A percentile compares a stretch with the other conserved stretches of the same genome.
Evolutionary conservation across 1,140 invertebrate species (phyloP).

Genomic region (Zaprionus camerounensis): DNA sequence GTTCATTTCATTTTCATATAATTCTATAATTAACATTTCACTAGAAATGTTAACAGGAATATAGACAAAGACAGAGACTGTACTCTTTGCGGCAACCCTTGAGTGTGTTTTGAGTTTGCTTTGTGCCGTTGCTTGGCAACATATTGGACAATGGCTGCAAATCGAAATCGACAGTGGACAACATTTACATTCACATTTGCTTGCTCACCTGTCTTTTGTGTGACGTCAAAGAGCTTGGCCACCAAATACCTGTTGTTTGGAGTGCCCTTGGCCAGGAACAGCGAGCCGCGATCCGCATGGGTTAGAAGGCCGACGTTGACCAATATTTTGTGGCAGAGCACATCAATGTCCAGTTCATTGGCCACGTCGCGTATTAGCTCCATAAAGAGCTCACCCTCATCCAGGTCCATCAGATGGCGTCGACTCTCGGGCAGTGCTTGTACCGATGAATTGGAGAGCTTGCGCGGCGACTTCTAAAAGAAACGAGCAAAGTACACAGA

Average conservation of each 20-base stretch:
- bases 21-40: not conserved
- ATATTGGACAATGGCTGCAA: slow-evolving; percentile 30
- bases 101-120: slow-evolving; percentile 8
- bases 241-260: slow-evolving; percentile 91
- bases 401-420: slow-evolving; percentile 87
- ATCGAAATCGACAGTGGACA: slow-evolving; percentile 5
- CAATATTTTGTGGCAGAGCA: slow-evolving; percentile 96
- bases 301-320: slow-evolving; percentile 95
- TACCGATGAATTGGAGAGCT: slow-evolving; percentile 84
- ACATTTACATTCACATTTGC: slow-evolving; percentile 26
- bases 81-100: not conserved
- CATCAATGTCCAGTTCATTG: slow-evolving; percentile 96
- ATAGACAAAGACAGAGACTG: not conserved
- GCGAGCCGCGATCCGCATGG: slow-evolving; percentile 92
- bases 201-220: slow-evolving; percentile 90
- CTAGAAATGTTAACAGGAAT: not conserved
- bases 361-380: slow-evolving; percentile 96
- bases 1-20: not conserved
- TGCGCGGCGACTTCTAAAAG: slow-evolving; percentile 85
- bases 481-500: not conserved
- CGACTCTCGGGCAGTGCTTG: slow-evolving; percentile 85
- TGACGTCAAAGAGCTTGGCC: slow-evolving; percentile 96
- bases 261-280: slow-evolving; percentile 94
- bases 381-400: slow-evolving; percentile 95
- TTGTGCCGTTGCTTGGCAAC: slow-evolving; percentile 34